Evolutionary conservation across 2,888 invertebrate genomes (phyloP), one percentile per base, ranked within the genome.

Genomic region (Drosophila anomalata): DNA sequence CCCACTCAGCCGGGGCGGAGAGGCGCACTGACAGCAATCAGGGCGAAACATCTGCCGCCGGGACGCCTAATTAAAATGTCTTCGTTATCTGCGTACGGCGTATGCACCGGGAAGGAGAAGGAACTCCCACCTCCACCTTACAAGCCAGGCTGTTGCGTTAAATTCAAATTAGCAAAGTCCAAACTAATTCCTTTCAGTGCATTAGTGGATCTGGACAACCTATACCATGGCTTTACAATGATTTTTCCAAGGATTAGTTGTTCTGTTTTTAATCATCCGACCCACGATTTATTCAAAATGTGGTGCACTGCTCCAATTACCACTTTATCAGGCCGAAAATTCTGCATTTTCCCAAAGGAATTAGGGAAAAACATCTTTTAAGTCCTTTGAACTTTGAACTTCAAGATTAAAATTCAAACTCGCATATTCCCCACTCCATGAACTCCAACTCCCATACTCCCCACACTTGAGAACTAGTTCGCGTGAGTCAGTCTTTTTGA

Each of bases 1-100:
- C 56, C 59, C 68, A 59, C 73, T 69, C 69, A 78, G 78, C 76
- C 72, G 76, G 51, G 39, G 53, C 50, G 62, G 63, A 42, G 41
- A 7, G 41, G 41, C 3, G 41, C 33, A 47, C 26, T 53, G 55
- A 58, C 67, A 72, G 60, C 55, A 60, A 67, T 75, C 59, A 67
- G 2, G 8, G 9, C 41, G 48, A 53, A 61, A 53, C 52, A 69
- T 62, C 67, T 57, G 51, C 51, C 57, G 33, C 14, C n/a, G 33
- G 26, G 47, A 66, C 50, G 53, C 24, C 50, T 54, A 48, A 31
- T 52, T 65, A 54, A 71, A 51, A 42, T 70, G 60, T 56, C 36
- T 17, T 12, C 2, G 8, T 50, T 55, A 56, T 58, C 52, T 17
- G 41, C 22, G 14, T 20, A 50, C 50, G 47, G 20, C 31, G 44